Conservation (phyloP, 2,888 invertebrate genomes). For the Drosophila koepferae region DNA sequence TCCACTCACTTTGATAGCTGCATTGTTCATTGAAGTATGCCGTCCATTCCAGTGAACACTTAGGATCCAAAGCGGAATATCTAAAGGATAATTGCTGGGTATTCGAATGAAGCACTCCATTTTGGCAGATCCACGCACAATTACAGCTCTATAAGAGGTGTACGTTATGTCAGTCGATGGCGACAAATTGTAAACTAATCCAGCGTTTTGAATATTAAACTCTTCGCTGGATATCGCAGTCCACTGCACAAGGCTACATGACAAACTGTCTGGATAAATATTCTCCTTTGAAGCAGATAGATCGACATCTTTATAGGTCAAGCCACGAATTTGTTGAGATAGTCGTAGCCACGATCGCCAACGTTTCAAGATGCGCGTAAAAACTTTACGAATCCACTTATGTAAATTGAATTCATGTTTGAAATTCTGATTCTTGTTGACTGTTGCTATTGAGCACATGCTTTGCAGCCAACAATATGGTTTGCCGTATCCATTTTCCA, state of each 20-base stretch:
- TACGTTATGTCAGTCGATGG: slow-evolving; percentile 86
- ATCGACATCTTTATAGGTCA: slow-evolving; percentile 82
- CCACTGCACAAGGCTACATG: slow-evolving; percentile 90
- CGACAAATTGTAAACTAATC: slow-evolving; percentile 38
- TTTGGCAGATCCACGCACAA: slow-evolving; percentile 93
- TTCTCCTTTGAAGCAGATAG: slow-evolving; percentile 70
- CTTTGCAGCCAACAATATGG: slow-evolving; percentile 97
- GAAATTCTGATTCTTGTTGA: slow-evolving; percentile 82
- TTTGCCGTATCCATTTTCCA: slow-evolving; percentile 88
- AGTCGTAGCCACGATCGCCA: slow-evolving; percentile 91
- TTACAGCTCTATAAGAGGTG: slow-evolving; percentile 91
- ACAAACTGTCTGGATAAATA: slow-evolving; percentile 83
- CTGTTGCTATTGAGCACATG: slow-evolving; percentile 94
- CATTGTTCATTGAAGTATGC: slow-evolving; percentile 88
- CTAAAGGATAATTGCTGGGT: slow-evolving; percentile 93
- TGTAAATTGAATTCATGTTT: slow-evolving; percentile 65
- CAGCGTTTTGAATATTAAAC: slow-evolving; percentile 71
- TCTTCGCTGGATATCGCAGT: slow-evolving; percentile 89
- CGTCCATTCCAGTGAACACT: slow-evolving; percentile 90
- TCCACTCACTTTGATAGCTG: slow-evolving; percentile 88
- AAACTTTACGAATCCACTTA: slow-evolving; percentile 90
- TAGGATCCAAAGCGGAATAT: slow-evolving; percentile 91
- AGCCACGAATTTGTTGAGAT: slow-evolving; percentile 90
- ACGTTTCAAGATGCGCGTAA: slow-evolving; percentile 90
- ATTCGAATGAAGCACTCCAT: slow-evolving; percentile 92